Percentiles rank a stretch among this genome's conserved stretches.
Evolutionary conservation across 2,797 vertebrate species (phyloP).

Genomic region (Myripristis murdjan): DNA sequence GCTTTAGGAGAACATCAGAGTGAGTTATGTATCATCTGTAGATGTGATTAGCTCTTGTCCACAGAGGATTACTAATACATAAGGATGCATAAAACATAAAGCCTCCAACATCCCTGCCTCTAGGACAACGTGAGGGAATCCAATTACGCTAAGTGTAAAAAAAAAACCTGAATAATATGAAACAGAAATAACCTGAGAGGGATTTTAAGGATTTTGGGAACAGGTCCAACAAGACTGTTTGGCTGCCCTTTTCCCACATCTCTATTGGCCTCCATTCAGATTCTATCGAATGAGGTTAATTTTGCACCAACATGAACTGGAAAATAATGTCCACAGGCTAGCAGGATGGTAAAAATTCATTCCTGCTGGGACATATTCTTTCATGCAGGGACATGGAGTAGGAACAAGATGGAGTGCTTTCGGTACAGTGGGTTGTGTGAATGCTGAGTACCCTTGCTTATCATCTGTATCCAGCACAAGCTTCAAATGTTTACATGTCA

Average conservation of each 20-base stretch:
- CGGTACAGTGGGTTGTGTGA: neutral
- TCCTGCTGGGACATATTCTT: constrained; percentile 12
- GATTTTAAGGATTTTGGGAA: constrained; percentile 58
- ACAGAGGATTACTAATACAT: constrained; percentile 51
- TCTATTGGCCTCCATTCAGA: constrained; percentile 47
- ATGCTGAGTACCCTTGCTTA: neutral
- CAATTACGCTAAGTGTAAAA: constrained; percentile 59
- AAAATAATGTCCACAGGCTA: constrained; percentile 46
- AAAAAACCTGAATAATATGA: constrained; percentile 43
- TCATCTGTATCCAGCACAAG: neutral
- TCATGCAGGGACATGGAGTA: constrained; percentile 27
- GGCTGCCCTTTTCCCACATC: constrained; percentile 39
- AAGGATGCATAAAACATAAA: constrained; percentile 59
- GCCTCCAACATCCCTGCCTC: neutral
- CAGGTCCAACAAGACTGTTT: constrained; percentile 47
- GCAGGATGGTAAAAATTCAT: constrained; percentile 30
- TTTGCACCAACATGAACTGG: constrained; percentile 44
- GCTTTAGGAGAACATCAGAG: neutral
- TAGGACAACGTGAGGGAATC: constrained; percentile 36
- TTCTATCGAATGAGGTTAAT: constrained; percentile 62
- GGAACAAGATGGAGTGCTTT: constrained; percentile 17
- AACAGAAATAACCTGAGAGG: constrained; percentile 22
- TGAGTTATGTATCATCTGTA: constrained; percentile 25
- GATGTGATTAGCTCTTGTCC: constrained; percentile 28
- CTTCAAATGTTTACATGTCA: neutral